Evolutionary conservation across 1,140 invertebrate species (phyloP).

Genomic region (Orussus abietinus): DNA sequence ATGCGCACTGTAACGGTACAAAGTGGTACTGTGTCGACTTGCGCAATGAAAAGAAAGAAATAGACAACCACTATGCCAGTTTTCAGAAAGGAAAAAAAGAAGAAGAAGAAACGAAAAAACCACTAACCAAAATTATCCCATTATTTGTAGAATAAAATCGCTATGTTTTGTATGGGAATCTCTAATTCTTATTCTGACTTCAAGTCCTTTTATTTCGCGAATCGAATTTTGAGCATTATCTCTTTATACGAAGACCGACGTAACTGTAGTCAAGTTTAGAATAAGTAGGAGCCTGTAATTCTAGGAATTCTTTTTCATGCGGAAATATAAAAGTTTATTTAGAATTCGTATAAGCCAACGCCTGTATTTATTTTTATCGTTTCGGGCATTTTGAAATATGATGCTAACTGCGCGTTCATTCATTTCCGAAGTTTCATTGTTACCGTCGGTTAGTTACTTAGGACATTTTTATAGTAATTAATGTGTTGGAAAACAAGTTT

Average conservation of each 20-base stretch:
- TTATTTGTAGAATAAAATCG: constrained; percentile 55
- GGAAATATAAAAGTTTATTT: constrained; percentile 32
- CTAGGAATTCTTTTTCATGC: constrained; percentile 26
- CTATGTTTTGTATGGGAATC: constrained; percentile 53
- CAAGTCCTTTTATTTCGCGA: constrained; percentile 5
- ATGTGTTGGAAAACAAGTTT: too few species aligned
- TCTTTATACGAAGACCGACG: constrained; percentile 15
- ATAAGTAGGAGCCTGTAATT: constrained; percentile 29
- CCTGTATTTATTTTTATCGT: too few species aligned
- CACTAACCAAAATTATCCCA: constrained; percentile 42
- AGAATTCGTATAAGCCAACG: constrained; percentile 30
- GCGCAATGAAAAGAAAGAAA: constrained; percentile 26
- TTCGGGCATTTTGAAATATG: too few species aligned
- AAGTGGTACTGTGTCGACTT: constrained; percentile 22
- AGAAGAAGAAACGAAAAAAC: constrained; percentile 18
- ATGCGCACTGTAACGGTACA: constrained; percentile 28
- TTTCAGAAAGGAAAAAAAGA: constrained; percentile 26
- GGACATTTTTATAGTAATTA: too few species aligned
- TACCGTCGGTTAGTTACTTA: too few species aligned
- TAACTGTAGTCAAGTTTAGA: constrained; percentile 21
- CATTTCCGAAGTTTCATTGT: too few species aligned
- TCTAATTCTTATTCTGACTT: constrained; percentile 16
- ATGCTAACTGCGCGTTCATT: too few species aligned
- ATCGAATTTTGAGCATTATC: background rate
- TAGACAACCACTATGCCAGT: constrained; percentile 31